A percentile compares a stretch with the other conserved stretches of the same genome.
phyloP scores from a whole-genome alignment of 2,797 vertebrate species.

The Neopelma chrysocephalum region DNA sequence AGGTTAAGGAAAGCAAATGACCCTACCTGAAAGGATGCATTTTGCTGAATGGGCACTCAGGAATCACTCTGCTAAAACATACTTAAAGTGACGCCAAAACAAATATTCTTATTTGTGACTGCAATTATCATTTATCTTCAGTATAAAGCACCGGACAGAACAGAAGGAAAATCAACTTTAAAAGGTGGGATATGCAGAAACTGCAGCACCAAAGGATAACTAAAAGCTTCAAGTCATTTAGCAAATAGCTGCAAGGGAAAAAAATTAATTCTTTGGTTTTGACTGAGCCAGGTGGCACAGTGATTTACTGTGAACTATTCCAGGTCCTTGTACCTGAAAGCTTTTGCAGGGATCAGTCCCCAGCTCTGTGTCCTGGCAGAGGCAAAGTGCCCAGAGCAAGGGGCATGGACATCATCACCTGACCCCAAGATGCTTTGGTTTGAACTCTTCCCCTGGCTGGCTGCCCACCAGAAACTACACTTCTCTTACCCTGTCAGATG shows the following conservation, averaged over 20 bases:
- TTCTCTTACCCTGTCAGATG: not conserved
- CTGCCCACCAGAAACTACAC: not conserved
- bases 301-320: not conserved
- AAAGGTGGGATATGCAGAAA: not conserved
- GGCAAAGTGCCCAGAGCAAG: not conserved
- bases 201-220: not conserved
- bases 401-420: not conserved
- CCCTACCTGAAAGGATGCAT: not conserved
- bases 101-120: not conserved
- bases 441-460: not conserved
- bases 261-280: not conserved
- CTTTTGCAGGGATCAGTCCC: not conserved
- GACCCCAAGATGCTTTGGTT: not conserved
- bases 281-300: not conserved
- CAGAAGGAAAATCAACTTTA: not conserved
- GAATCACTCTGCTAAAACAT: not conserved
- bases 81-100: not conserved
- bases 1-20: slow-evolving; percentile 4
- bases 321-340: not conserved
- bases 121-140: not conserved
- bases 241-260: not conserved
- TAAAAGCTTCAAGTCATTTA: not conserved
- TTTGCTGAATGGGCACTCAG: not conserved
- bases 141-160: not conserved
- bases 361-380: not conserved